Percentiles rank a stretch among this genome's conserved stretches.
Conservation (phyloP, 2,888 invertebrate genomes). For the Parnassius glacialis region DNA sequence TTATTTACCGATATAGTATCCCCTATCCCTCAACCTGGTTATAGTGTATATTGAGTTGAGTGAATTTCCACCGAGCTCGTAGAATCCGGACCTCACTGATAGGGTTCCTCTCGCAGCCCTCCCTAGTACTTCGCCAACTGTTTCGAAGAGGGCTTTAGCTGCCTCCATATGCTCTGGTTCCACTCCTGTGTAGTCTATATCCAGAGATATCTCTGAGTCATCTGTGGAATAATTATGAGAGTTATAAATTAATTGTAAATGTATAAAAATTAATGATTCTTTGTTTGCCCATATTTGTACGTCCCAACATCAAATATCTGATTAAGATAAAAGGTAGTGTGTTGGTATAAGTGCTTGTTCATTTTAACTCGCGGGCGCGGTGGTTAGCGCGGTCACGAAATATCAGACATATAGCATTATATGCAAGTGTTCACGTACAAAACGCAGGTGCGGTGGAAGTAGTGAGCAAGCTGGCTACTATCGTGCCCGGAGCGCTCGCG, state of each 20-base stretch:
- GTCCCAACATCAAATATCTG: too few relatives aligned
- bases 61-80: constrained; percentile 92
- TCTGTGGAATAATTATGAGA: constrained; percentile 42
- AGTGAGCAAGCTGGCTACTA: too few relatives aligned
- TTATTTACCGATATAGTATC: constrained; percentile 85
- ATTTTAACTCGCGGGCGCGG: too few relatives aligned
- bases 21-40: constrained; percentile 86
- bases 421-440: too few relatives aligned
- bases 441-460: too few relatives aligned
- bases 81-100: constrained; percentile 86
- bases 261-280: background rate
- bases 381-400: too few relatives aligned
- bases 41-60: constrained; percentile 92
- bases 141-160: constrained; percentile 87
- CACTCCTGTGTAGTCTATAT: constrained; percentile 85
- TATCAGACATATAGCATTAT: too few relatives aligned
- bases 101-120: constrained; percentile 82
- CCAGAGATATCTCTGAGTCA: constrained; percentile 79
- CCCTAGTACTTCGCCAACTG: constrained; percentile 86
- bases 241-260: background rate
- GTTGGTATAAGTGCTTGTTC: too few relatives aligned
- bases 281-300: background rate
- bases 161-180: constrained; percentile 79
- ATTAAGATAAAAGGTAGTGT: too few relatives aligned
- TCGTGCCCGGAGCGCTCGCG: too few relatives aligned